Percentiles rank a stretch among this genome's conserved stretches.
phyloP scores from a whole-genome alignment of 2,113 vertebrate genomes.

The Petrocephalus microphthalmus region DNA sequence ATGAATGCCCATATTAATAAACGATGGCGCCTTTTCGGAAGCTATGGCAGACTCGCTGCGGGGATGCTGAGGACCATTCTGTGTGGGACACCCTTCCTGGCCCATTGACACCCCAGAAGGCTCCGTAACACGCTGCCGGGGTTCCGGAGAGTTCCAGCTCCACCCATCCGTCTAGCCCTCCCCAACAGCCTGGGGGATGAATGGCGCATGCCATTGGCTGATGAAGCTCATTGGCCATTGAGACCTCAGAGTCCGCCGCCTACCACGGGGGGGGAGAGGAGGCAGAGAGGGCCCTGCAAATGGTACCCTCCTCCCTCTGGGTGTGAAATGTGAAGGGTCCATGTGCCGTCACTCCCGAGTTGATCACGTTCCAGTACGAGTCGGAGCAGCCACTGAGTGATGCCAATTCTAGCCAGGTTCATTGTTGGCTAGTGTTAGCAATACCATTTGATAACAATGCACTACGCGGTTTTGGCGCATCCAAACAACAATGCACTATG shows the following conservation, averaged over 20 bases:
- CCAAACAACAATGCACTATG: too few relatives aligned
- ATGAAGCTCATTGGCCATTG: background rate
- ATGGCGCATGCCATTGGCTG: background rate
- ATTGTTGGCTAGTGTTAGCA: too few relatives aligned
- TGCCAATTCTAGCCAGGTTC: too few relatives aligned
- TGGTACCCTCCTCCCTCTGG: background rate
- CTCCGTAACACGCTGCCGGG: background rate
- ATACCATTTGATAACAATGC: too few relatives aligned
- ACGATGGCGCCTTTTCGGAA: background rate
- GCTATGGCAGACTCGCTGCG: background rate
- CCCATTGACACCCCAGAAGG: background rate
- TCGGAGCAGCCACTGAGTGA: too few relatives aligned
- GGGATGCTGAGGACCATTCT: slow-evolving; percentile 6
- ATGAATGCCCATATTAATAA: slow-evolving; percentile 12
- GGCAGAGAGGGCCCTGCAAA: background rate
- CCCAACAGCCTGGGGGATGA: background rate
- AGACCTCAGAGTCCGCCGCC: background rate
- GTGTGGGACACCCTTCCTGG: background rate
- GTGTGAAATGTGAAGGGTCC: background rate
- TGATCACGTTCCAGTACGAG: too few relatives aligned
- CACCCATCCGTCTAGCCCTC: background rate
- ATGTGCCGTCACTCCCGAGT: too few relatives aligned
- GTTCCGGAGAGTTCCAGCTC: background rate
- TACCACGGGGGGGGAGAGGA: background rate
- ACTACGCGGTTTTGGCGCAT: too few relatives aligned